These are phyloP conservation scores for Notoglanidium macrostoma DNA, from an alignment of 2,797 vertebrate species.

Conservation along the genomic window DNA sequence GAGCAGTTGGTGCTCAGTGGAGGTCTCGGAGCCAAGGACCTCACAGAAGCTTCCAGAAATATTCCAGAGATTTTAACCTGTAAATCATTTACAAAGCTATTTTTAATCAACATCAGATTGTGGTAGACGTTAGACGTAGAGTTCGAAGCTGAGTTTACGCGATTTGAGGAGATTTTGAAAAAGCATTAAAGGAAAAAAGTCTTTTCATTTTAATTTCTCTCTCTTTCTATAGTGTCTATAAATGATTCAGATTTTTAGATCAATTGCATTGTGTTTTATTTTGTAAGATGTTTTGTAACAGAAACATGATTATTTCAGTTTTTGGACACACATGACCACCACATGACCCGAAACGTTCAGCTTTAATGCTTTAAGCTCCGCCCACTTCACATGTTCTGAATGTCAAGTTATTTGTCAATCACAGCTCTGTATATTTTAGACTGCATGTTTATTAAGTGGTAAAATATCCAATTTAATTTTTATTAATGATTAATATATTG, in stretches of 20 bases:
- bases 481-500: not conserved
- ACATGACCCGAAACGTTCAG: not conserved
- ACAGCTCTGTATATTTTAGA: no score
- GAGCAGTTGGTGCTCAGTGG: conserved; percentile 67
- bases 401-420: not conserved
- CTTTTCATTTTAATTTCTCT: no score
- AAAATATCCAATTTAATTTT: not conserved
- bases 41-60: conserved; percentile 13
- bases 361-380: not conserved
- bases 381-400: not conserved
- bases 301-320: not conserved
- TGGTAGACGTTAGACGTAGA: no score
- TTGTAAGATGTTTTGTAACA: no score
- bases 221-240: no score
- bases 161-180: no score
- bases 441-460: not conserved
- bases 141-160: no score
- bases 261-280: no score
- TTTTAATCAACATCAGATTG: not conserved
- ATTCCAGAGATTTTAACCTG: not conserved
- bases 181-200: no score
- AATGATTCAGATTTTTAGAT: no score
- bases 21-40: conserved; percentile 53
- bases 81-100: not conserved
- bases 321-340: not conserved